Percentiles rank a stretch among this genome's conserved stretches.
These are phyloP conservation scores for Bubalus kerabau DNA, from an alignment of 2,113 vertebrate genomes.

Conservation along the genomic window DNA sequence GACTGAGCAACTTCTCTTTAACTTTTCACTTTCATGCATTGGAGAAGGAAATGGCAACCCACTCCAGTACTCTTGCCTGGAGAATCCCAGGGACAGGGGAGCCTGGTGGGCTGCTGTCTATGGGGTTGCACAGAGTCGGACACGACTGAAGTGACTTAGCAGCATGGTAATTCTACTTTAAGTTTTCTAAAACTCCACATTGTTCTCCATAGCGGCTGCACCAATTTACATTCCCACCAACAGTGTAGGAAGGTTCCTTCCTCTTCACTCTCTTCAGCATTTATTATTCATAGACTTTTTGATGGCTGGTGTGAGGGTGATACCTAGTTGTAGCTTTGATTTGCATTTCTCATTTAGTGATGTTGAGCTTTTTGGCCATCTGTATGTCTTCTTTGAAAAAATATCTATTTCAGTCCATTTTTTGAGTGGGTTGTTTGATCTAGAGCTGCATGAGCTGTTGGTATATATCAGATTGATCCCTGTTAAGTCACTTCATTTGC, in stretches of 20 bases:
- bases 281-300: not conserved
- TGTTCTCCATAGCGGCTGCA: not conserved
- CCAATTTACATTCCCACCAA: not conserved
- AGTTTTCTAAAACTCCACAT: not conserved
- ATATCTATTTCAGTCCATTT: not conserved
- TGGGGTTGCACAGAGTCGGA: no score
- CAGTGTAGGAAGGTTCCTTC: not conserved
- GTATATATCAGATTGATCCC: not conserved
- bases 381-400: not conserved
- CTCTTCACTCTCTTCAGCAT: not conserved
- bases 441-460: not conserved
- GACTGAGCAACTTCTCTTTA: no score
- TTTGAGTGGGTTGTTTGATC: not conserved
- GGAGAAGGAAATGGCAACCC: no score
- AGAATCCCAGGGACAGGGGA: no score
- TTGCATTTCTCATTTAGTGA: not conserved
- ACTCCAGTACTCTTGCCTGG: no score
- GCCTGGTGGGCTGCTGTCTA: no score
- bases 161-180: not conserved
- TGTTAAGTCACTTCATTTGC: not conserved
- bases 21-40: no score
- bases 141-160: no score
- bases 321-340: not conserved
- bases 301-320: not conserved
- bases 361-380: not conserved